phyloP scores from a whole-genome alignment of 2,888 invertebrate genomes.

The Hipparchia sbordonii region DNA sequence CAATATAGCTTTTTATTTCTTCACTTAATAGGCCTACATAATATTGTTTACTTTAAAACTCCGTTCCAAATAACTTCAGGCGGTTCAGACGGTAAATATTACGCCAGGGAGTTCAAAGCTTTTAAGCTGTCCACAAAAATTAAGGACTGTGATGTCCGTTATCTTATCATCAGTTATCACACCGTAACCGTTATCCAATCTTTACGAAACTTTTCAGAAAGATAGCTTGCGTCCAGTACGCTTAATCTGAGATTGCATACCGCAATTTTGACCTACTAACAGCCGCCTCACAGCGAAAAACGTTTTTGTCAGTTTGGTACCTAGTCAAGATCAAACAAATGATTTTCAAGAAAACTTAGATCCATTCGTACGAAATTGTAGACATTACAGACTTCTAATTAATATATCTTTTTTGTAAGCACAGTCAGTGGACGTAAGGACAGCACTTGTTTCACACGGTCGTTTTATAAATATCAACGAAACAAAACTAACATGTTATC shows the following conservation, averaged over 20 bases:
- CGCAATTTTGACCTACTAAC: too few relatives aligned
- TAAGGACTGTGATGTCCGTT: not conserved
- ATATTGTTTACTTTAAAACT: not conserved
- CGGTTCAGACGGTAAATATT: not conserved
- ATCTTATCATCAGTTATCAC: too few relatives aligned
- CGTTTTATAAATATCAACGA: not conserved
- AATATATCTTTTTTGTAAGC: not conserved
- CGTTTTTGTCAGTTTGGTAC: too few relatives aligned
- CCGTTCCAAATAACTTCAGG: not conserved
- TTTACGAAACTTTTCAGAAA: too few relatives aligned
- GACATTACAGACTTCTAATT: too few relatives aligned
- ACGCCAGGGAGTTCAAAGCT: not conserved
- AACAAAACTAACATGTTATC: slow-evolving; percentile 1
- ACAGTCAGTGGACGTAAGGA: not conserved
- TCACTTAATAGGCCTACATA: not conserved
- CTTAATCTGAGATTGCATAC: too few relatives aligned
- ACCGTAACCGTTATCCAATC: too few relatives aligned
- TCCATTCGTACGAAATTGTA: too few relatives aligned
- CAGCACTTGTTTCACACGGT: not conserved
- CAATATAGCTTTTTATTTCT: not conserved
- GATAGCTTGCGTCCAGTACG: too few relatives aligned
- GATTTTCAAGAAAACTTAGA: too few relatives aligned
- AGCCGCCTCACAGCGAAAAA: too few relatives aligned
- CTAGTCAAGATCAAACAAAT: too few relatives aligned
- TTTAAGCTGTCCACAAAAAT: not conserved